Evolutionary conservation across 1,140 invertebrate species (phyloP), one percentile per base, ranked within the genome.

Genomic region (Caenorhabditis latens): DNA sequence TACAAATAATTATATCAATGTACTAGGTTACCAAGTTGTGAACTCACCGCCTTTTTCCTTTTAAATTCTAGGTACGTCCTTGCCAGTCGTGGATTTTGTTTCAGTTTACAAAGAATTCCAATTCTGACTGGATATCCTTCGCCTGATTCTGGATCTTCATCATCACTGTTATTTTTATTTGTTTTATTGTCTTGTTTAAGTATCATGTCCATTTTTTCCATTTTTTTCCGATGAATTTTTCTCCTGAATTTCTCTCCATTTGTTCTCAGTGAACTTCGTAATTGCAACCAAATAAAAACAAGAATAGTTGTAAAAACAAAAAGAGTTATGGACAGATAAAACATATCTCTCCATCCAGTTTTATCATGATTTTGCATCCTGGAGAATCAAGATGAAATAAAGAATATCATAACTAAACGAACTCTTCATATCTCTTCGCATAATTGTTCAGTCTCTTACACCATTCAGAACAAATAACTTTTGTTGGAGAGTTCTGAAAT

Each of bases 91-190:
- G 43, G 43, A 13, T 42, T 48, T 11, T 4, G 24, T 21, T 50
- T 79, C 46, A 79, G 24, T 50, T 48, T 43, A 50, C 50, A 53
- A 50, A 79, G 50, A 9, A 79, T n/a, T 21, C 46, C 71, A n/a
- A 53, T 21, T 50, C 71, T 42, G 53, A 53, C 24, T 24, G 71
- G 71, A 24, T 19, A n/a, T 14, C 21, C n/a, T 79, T 79, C 9
- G 8, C 16, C 21, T 19, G 46, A 32, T 53, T 50, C 46, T 50
- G 43, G 46, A 2, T 7, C 8, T 0, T 14, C 53, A 32, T 79
- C 71, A 14, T 32, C 32, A 13, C 19, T 13, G 13, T 79, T 0
- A 4, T 11, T 5, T 21, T 14, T 42, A 8, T 1, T 11, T 79
- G 11, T 2, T 53, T 19, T 14, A 21, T 43, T 79, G 71, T 24